Base-by-base conservation (phyloP, 2,113 vertebrate species). In the Plestiodon gilberti region DNA sequence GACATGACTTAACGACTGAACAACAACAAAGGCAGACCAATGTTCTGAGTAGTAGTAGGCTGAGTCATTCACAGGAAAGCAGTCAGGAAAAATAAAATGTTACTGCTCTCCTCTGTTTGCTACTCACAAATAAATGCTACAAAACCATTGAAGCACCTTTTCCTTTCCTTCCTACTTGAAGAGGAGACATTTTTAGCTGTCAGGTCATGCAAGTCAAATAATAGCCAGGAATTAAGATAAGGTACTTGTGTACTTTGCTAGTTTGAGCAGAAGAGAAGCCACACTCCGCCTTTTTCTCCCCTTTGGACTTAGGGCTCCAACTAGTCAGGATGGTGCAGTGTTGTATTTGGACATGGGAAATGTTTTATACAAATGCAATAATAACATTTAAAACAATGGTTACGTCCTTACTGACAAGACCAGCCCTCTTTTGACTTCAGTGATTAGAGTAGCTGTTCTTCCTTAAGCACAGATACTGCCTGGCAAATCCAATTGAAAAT, bases 401-500 rank as follows among this genome's bases (percentile, higher is more conserved):
- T 5, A 85, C 57, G 3, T 25, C 38, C 28, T 71, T 78, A 25
- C 15, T 40, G 13, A 55, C 11, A 43, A 33, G 9, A 70, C 10
- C 55, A n/a, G 13, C 48, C 4, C 64, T 4, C 18, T 13, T 18
- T 80, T 13, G 57, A 10, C 15, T 75, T 67, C 61, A 81, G 9
- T 67, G 13, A 67, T 64, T 33, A 74, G 69, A 79, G 55, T 57
- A 28, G 14, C 69, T 55, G 23, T 71, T 87, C 17, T 80, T 14
- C 43, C 67, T 74, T 55, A 64, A 65, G 38, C 40, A 57, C 52
- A 61, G 55, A 35, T 52, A 70, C 18, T 71, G 23, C 22, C 25
- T 73, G 82, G 73, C 25, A 64, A 73, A 9, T 61, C 52, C 55
- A 52, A 83, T 55, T 1, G 30, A 64, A 88, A 88, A 79, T 83